Base-by-base conservation (phyloP, 2,797 vertebrate genomes). In the Etheostoma perlongum region DNA sequence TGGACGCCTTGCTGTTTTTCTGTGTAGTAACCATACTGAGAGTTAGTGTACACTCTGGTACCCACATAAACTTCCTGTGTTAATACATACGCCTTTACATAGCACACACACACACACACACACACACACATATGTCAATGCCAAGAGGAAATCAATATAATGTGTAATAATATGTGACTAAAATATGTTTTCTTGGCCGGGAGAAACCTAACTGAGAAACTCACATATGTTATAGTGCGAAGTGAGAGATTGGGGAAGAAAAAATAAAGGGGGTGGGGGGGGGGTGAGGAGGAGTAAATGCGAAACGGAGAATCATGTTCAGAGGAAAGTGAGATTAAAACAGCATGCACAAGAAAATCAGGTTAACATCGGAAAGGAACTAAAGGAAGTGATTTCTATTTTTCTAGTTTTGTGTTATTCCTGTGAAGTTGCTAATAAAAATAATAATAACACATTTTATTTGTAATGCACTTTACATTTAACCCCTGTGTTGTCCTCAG, bases 161-260 rank as follows among this genome's bases (percentile, higher is more conserved):
- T 78, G 72, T 80, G 69, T 30, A 60, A 76, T 69, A 55, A 78
- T 72, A 72, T 79, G 71, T 69, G 76, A 81, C 49, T 61, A 25
- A 85, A 87, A 87, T 74, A 73, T 81, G 76, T 83, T 87, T 88
- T 76, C 53, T 69, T 82, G 81, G 72, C 74, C 18, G 46, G 73
- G 82, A 82, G 68, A 81, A 81, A 40, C 49, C 77, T 11, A 65
- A 72, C 72, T 67, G 64, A 79, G 66, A 83, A 36, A 74, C 54
- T 53, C 52, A 64, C 76, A 79, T 83, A 69, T 86, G 73, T 85
- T 42, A 40, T 44, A 69, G 21, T 30, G 36, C 42, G 66, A 57
- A 36, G 61, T 61, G 36, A 33, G 70, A 40, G 44, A n/a, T 9
- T 0, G 12, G 9, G 55, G 14, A 42, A 16, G 11, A 13, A 27